These are phyloP conservation scores for Lasaia peninsularis DNA, from an alignment of 1,140 invertebrate genomes.

Conservation along the genomic window DNA sequence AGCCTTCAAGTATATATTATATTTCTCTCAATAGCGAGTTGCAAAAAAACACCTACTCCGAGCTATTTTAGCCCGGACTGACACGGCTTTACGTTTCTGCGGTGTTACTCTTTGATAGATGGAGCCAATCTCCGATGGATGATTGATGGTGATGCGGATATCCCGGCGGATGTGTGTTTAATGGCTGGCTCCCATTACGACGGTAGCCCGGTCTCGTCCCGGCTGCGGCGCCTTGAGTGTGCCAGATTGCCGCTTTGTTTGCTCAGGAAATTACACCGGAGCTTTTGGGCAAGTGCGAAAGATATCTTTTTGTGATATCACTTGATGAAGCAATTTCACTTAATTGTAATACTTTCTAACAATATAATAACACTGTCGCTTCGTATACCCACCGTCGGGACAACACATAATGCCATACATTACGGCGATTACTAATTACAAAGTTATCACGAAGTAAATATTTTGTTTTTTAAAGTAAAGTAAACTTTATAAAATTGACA, in stretches of 20 bases:
- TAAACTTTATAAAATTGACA: too few relatives aligned
- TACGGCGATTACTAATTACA: too few relatives aligned
- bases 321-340: background rate
- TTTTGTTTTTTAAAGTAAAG: too few relatives aligned
- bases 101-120: conserved; percentile 29
- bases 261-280: conserved; percentile 2
- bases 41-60: too few relatives aligned
- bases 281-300: conserved; percentile 6
- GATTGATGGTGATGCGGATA: conserved; percentile 48
- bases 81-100: conserved; percentile 14
- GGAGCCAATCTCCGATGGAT: conserved; percentile 47
- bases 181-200: conserved; percentile 53
- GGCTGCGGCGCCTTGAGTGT: conserved; percentile 30
- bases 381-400: too few relatives aligned
- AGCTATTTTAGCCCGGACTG: background rate
- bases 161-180: conserved; percentile 65
- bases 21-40: too few relatives aligned
- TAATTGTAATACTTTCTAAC: background rate
- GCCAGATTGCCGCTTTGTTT: conserved; percentile 25
- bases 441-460: too few relatives aligned
- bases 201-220: conserved; percentile 39
- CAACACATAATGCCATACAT: too few relatives aligned
- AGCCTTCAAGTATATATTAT: too few relatives aligned
- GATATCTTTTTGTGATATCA: conserved; percentile 25
- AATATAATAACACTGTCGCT: background rate